Evolutionary conservation across 2,113 vertebrate genomes (phyloP).

Genomic region (Cyprinodon brontotheroides): DNA sequence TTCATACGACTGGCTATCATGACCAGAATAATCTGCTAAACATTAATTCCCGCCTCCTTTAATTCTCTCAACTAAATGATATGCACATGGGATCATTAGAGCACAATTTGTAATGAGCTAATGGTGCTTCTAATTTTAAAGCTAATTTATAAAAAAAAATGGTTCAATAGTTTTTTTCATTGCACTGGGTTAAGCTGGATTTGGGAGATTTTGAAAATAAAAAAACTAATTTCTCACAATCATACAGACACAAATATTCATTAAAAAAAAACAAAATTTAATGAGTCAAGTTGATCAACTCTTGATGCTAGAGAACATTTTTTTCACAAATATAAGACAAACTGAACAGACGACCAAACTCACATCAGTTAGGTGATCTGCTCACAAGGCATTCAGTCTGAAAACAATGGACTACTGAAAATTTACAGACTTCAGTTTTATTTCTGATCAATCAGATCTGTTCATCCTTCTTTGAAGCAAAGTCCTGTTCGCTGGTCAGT

Average conservation of each 20-base stretch:
- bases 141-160: neutral
- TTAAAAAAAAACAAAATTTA: constrained; percentile 68
- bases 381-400: constrained; percentile 33
- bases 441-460: neutral
- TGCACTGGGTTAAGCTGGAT: neutral
- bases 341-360: constrained; percentile 34
- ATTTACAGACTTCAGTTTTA: constrained; percentile 17
- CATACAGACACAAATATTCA: constrained; percentile 5
- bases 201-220: neutral
- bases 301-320: constrained; percentile 49
- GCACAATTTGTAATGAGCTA: neutral
- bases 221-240: neutral
- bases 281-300: constrained; percentile 64
- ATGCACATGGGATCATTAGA: neutral
- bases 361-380: constrained; percentile 29
- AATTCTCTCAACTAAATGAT: too few species aligned
- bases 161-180: neutral
- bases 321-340: constrained; percentile 55
- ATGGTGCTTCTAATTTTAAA: neutral
- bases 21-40: too few species aligned
- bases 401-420: constrained; percentile 19
- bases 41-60: too few species aligned
- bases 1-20: too few species aligned
- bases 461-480: neutral
- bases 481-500: constrained; percentile 11